Conservation (phyloP, 2,888 invertebrate species). For the Drosophila borborema region DNA sequence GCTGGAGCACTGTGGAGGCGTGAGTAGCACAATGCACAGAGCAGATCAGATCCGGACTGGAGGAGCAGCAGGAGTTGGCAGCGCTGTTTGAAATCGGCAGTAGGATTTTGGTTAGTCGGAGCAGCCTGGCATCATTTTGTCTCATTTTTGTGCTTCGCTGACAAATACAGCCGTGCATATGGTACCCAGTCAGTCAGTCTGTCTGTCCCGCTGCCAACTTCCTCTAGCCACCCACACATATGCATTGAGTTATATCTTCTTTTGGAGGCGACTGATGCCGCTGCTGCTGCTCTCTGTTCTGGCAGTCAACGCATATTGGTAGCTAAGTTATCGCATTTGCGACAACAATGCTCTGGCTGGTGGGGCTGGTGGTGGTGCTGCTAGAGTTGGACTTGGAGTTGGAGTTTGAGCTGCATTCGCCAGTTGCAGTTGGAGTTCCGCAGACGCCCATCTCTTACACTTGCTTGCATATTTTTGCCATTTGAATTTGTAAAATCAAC, state of each 20-base stretch:
- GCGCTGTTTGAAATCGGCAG: conserved; percentile 36
- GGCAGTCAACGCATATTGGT: conserved; percentile 81
- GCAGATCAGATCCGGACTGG: conserved; percentile 31
- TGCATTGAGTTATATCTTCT: conserved; percentile 75
- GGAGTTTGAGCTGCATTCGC: conserved; percentile 32
- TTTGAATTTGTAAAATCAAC: conserved; percentile 81
- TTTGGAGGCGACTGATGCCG: conserved; percentile 44
- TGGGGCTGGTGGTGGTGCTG: background rate
- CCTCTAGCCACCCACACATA: conserved; percentile 43
- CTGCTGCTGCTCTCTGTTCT: conserved; percentile 32
- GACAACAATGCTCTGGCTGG: conserved; percentile 72
- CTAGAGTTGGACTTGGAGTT: conserved; percentile 7
- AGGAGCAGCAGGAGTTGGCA: conserved; percentile 1
- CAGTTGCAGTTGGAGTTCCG: conserved; percentile 29
- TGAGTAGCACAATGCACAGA: conserved; percentile 40
- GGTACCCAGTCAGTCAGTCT: conserved; percentile 27
- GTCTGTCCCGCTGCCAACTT: conserved; percentile 19
- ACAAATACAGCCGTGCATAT: conserved; percentile 82
- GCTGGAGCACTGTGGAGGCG: conserved; percentile 21
- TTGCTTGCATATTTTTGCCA: conserved; percentile 82
- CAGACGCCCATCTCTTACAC: conserved; percentile 70
- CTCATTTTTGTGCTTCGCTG: conserved; percentile 81
- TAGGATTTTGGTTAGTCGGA: conserved; percentile 27
- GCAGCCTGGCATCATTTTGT: conserved; percentile 74
- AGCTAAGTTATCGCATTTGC: conserved; percentile 81